Base-by-base conservation (phyloP, 2,797 vertebrate genomes). In the Apodemus agrarius region DNA sequence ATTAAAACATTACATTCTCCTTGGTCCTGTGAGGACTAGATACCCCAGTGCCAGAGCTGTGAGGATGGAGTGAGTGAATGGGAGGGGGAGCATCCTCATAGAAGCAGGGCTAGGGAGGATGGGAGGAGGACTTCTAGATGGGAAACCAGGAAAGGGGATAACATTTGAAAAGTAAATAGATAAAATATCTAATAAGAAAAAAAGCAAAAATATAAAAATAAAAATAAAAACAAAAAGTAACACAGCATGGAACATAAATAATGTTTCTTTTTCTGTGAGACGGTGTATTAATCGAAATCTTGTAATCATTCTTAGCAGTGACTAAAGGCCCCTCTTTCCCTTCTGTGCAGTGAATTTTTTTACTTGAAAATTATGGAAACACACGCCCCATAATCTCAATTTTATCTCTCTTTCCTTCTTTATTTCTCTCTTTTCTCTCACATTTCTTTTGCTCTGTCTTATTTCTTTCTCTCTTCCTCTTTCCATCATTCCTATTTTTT, bases 191-290 rank as follows among this genome's bases (percentile, higher is more conserved):
- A 61, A 59, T 22, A 59, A 61, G 92, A 81, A 92, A 65, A 8
- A 49, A n/a, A n/a, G n/a, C n/a, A 79, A 19, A 31, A 2, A 52
- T 17, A 22, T 26, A 52, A 52, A 52, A 52, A 10, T 49, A 52
- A 52, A 52, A 61, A 22, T 57, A 21, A 21, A 24, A 61, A 61
- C 8, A 79, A 96, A 83, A 83, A 91, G 46, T 95, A 95, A 96
- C 78, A 96, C 74, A 94, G 46, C 65, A 96, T 80, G 74, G 89
- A 96, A 95, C 95, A 93, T 24, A 96, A 97, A 93, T 61, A 65
- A 78, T 61, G 85, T 82, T 93, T 93, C 76, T 49, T 81, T 96
- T 90, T 37, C 6, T 91, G 5, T 93, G 94, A 83, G 34, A 24
- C 52, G 75, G 54, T 19, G 14, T 80, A 65, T 76, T 90, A 96